A percentile compares a stretch with the other conserved stretches of the same genome.
Evolutionary conservation across 2,888 invertebrate species (phyloP).

Genomic region (Limenitis camilla): DNA sequence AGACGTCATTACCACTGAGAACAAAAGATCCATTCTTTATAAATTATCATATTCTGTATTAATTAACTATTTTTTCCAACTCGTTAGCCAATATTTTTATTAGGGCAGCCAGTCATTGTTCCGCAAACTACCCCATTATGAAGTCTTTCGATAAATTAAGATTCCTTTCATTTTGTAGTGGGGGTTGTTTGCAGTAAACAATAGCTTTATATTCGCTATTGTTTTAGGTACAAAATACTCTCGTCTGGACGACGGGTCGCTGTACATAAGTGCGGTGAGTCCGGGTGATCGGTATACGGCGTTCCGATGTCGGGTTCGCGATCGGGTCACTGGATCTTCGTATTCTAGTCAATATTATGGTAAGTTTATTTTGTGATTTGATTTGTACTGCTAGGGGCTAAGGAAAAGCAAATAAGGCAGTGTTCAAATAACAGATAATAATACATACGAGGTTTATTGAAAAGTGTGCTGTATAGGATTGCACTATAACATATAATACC

Average conservation of each 20-base stretch:
- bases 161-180: slow-evolving; percentile 8
- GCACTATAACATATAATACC: no score
- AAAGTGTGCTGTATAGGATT: no score
- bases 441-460: no score
- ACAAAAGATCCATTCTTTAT: neutral
- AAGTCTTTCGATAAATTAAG: neutral
- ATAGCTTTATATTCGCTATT: slow-evolving; percentile 7
- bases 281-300: slow-evolving; percentile 85
- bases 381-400: neutral
- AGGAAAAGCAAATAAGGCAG: neutral
- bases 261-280: slow-evolving; percentile 87
- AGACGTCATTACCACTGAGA: no score
- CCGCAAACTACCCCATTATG: neutral
- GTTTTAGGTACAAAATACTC: slow-evolving; percentile 77
- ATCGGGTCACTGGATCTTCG: slow-evolving; percentile 82
- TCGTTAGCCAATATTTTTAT: neutral
- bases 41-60: neutral
- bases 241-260: slow-evolving; percentile 85
- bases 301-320: slow-evolving; percentile 87
- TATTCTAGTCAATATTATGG: slow-evolving; percentile 82
- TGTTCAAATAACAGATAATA: neutral
- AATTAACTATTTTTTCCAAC: neutral
- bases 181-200: slow-evolving; percentile 1
- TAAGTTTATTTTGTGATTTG: slow-evolving; percentile 46
- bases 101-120: neutral